Percentiles rank a stretch among this genome's conserved stretches.
These are phyloP conservation scores for Diadema setosum DNA, from an alignment of 35 echinoderm and acorn worm species.

Conservation along the genomic window DNA sequence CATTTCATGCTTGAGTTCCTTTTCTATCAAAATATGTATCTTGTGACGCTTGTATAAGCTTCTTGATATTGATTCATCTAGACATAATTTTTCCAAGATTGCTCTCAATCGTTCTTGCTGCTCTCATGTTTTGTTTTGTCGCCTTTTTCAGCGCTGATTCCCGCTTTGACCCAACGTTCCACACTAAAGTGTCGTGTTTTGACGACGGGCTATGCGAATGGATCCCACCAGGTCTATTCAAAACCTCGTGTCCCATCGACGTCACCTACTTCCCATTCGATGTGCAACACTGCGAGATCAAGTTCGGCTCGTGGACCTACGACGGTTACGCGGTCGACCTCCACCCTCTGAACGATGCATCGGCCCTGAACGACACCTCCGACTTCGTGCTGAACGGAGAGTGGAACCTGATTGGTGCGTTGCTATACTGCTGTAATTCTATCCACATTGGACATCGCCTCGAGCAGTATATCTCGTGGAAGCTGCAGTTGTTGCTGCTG, in stretches of 20 bases:
- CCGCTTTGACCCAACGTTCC: constrained; percentile 73
- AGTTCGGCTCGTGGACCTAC: constrained; percentile 90
- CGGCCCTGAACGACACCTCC: not conserved
- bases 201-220: constrained; percentile 38
- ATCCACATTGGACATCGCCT: too few species aligned
- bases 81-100: too few species aligned
- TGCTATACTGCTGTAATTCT: not conserved
- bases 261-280: constrained; percentile 91
- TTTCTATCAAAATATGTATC: too few species aligned
- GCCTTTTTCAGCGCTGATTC: constrained; percentile 52
- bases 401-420: constrained; percentile 77
- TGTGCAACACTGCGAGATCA: constrained; percentile 67
- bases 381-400: constrained; percentile 63
- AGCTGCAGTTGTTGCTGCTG: too few species aligned
- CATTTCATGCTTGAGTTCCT: too few species aligned
- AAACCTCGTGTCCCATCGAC: constrained; percentile 76
- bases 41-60: too few species aligned
- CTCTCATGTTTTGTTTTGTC: too few species aligned
- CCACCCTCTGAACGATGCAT: not conserved
- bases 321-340: constrained; percentile 54
- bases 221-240: constrained; percentile 75
- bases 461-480: too few species aligned
- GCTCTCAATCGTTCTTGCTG: too few species aligned
- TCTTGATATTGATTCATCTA: too few species aligned
- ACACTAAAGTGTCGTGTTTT: constrained; percentile 46